Evolutionary conservation across 2,888 invertebrate species (phyloP).

Genomic region (Hyposoter didymator): DNA sequence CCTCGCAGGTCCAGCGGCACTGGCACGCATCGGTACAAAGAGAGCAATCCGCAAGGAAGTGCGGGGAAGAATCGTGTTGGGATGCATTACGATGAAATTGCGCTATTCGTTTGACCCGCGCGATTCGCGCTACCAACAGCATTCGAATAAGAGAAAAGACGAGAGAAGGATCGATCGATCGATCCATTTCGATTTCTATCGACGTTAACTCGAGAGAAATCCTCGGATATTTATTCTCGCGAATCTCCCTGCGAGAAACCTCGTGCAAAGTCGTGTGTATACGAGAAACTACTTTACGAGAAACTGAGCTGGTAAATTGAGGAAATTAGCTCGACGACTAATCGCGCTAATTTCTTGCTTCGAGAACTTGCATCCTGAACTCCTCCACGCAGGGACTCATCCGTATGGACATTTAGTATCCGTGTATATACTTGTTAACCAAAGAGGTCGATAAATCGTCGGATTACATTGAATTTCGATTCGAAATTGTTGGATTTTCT

Average conservation of each 20-base stretch:
- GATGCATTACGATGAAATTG: constrained; percentile 69
- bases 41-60: background rate
- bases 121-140: constrained; percentile 56
- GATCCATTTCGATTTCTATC: constrained; percentile 67
- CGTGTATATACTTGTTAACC: background rate
- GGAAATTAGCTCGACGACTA: constrained; percentile 58
- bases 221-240: constrained; percentile 37
- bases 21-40: constrained; percentile 58
- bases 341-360: constrained; percentile 59
- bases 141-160: constrained; percentile 35
- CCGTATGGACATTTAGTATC: background rate
- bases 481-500: background rate
- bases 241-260: constrained; percentile 19
- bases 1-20: constrained; percentile 48
- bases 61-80: constrained; percentile 55
- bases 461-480: background rate
- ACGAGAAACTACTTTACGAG: background rate
- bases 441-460: background rate
- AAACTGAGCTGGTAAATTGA: constrained; percentile 52
- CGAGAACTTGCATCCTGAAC: constrained; percentile 15
- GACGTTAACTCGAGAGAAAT: constrained; percentile 68
- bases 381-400: background rate
- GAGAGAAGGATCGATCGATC: constrained; percentile 62
- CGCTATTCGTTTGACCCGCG: constrained; percentile 64
- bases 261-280: background rate